Conservation (phyloP, 2,113 vertebrate genomes). For the Lonchura striata region DNA sequence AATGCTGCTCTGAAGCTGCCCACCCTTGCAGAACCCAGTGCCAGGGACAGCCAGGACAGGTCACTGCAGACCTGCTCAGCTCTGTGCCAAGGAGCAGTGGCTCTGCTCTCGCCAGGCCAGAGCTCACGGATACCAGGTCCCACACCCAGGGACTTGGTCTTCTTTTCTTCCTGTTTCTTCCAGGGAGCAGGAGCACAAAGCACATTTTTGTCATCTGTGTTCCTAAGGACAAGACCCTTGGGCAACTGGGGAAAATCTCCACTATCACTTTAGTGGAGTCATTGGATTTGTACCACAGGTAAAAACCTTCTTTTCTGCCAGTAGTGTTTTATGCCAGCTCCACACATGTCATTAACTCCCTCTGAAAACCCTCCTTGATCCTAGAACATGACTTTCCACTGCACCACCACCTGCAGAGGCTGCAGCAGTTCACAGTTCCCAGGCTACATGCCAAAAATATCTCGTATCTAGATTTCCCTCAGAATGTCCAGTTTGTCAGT, state of each 20-base stretch:
- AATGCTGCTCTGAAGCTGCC: fast-evolving
- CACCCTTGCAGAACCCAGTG: neutral
- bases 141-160: neutral
- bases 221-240: neutral
- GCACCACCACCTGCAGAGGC: neutral
- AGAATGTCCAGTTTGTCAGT: neutral
- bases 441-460: neutral
- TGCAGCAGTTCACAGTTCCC: neutral
- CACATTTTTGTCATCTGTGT: neutral
- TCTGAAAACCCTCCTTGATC: neutral
- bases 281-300: neutral
- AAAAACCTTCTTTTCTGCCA: neutral
- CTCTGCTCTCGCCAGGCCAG: neutral
- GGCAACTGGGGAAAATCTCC: neutral
- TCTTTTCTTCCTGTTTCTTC: neutral
- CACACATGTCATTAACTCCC: neutral
- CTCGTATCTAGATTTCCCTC: neutral
- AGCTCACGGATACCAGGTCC: neutral
- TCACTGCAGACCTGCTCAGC: neutral
- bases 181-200: neutral
- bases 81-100: neutral
- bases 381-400: neutral
- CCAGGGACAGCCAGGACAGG: neutral
- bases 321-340: neutral
- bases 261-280: neutral